These are phyloP conservation scores for Athalia circularis DNA, from an alignment of 2,888 invertebrate genomes.

Conservation along the genomic window DNA sequence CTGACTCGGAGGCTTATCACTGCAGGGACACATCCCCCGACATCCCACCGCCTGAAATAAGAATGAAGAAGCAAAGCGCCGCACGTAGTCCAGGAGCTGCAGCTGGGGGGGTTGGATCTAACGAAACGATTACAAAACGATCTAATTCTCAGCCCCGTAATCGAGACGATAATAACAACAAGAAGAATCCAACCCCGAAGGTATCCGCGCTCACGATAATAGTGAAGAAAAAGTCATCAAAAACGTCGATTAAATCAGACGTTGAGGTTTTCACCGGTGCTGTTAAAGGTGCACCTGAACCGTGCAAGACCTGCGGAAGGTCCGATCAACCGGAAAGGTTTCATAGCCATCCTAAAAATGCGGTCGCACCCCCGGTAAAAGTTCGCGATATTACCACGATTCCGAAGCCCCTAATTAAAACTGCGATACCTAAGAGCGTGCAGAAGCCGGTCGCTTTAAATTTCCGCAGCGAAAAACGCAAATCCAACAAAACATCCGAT, in stretches of 20 bases:
- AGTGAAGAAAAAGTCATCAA: conserved; percentile 56
- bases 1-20: conserved; percentile 51
- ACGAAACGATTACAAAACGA: conserved; percentile 5
- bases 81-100: neutral
- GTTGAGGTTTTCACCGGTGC: conserved; percentile 61
- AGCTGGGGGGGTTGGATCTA: conserved; percentile 24
- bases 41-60: neutral
- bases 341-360: conserved; percentile 76
- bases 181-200: conserved; percentile 50
- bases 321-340: conserved; percentile 82
- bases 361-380: conserved; percentile 55
- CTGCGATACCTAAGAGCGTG: conserved; percentile 72
- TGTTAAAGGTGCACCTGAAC: conserved; percentile 71
- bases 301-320: conserved; percentile 82
- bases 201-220: conserved; percentile 57
- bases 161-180: conserved; percentile 67
- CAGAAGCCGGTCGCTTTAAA: conserved; percentile 77
- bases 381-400: conserved; percentile 58
- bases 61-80: conserved; percentile 36
- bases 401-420: conserved; percentile 45
- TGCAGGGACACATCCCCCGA: conserved; percentile 49
- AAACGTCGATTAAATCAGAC: conserved; percentile 57
- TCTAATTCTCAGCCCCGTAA: conserved; percentile 50
- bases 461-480: conserved; percentile 67
- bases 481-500: conserved; percentile 42